Base-by-base conservation (phyloP, 2,888 invertebrate genomes). In the Drosophila meridionalis region DNA sequence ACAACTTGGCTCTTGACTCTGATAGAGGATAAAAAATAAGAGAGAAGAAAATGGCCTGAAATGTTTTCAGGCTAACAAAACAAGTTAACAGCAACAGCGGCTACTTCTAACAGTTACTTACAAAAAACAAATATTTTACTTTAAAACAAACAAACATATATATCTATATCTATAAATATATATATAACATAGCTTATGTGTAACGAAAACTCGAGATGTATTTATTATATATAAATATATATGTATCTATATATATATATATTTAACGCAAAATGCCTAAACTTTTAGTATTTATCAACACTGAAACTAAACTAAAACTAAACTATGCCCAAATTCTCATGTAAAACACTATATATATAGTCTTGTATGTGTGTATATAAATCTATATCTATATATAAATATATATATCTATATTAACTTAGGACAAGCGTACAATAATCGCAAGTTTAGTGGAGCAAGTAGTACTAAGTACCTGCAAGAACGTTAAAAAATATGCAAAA, bases 351-450 rank as follows among this genome's bases (percentile, higher is more conserved):
- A 60, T 50, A 63, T 64, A 58, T 64, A 57, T 28, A 57, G 50
- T 50, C 50, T 48, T 47, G 42, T 43, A 50, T 28, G 28, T 47
- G 47, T 47, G 4, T 40, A 64, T 20, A 52, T 6, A 5, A 14
- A 7, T 50, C n/a, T 50, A 42, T 68, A 48, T 52, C 34, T 56
- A 45, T 47, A 36, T 59, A n/a, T 34, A 34, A 32, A 40, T 20
- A 4, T 8, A 9, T 61, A 20, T 48, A 28, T 59, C 14, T 20
- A 12, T 48, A 48, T 40, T 45, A 38, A 53, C 14, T 53, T 83
- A 83, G 87, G 86, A 88, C 88, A 83, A 85, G 86, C 86, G 86
- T 87, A 87, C 87, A 87, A 87, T 87, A 88, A 88, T 86, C 85
- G 78, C 86, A 80, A 88, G 74, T 72, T 71, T 82, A 86, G 80